Conservation (phyloP, 2,113 vertebrate genomes). For the Perognathus longimembris region DNA sequence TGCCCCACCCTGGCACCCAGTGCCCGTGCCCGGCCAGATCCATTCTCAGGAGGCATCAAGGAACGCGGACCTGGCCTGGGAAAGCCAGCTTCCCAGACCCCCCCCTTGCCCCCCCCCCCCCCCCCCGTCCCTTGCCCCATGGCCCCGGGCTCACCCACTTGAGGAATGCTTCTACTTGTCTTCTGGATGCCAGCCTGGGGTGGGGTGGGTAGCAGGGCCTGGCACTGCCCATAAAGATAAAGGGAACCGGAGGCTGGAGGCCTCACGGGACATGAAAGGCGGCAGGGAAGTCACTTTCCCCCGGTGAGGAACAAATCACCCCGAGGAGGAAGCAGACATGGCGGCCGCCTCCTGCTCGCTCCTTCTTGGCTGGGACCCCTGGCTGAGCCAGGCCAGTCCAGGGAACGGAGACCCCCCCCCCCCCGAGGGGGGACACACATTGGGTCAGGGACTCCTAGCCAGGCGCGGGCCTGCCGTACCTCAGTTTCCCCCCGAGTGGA, state of each 20-base stretch:
- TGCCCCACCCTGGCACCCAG: neutral
- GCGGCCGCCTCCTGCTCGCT: neutral
- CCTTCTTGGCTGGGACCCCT: neutral
- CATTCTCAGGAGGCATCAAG: neutral
- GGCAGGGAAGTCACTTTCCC: neutral
- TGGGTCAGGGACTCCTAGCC: neutral
- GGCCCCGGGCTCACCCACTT: neutral
- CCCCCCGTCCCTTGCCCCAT: neutral
- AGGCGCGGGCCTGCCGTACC: neutral
- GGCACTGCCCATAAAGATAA: constrained; percentile 53
- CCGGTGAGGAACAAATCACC: neutral
- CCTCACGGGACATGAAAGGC: constrained; percentile 46
- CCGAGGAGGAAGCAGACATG: neutral
- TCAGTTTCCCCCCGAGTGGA: neutral
- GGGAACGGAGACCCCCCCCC: constrained; percentile 18
- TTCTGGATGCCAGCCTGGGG: neutral
- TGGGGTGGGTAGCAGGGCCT: neutral
- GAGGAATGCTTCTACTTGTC: neutral
- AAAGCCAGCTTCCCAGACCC: neutral
- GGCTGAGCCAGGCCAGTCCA: neutral
- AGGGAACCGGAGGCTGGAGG: constrained; percentile 14
- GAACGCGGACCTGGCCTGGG: neutral
- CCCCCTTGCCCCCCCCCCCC: too few relatives aligned
- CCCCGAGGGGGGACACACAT: too few relatives aligned
- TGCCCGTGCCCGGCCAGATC: neutral